These are phyloP conservation scores for Trimorus sp. DNA, from an alignment of 2,888 invertebrate genomes.

Conservation along the genomic window DNA sequence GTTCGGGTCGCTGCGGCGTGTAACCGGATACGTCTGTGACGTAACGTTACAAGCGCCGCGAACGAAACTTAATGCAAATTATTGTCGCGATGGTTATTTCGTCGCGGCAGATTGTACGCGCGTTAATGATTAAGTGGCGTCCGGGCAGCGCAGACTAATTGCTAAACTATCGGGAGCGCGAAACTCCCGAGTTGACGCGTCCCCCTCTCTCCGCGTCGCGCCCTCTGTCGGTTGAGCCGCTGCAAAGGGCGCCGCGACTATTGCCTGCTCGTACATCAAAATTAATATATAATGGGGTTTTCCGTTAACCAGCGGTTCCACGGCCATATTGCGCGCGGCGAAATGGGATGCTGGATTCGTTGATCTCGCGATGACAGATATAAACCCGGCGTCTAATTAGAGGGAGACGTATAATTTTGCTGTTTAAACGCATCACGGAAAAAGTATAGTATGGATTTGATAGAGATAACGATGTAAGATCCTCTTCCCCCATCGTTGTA, in stretches of 20 bases:
- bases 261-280: conserved; percentile 68
- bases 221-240: neutral
- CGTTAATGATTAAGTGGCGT: conserved; percentile 52
- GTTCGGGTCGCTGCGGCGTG: too few species aligned
- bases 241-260: conserved; percentile 40
- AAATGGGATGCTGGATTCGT: conserved; percentile 52
- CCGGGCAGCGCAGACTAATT: conserved; percentile 44
- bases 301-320: conserved; percentile 57
- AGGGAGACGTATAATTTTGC: conserved; percentile 37
- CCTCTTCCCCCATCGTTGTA: too few species aligned
- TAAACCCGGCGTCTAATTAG: conserved; percentile 52
- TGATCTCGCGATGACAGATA: conserved; percentile 59
- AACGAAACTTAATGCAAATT: conserved; percentile 48
- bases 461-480: neutral
- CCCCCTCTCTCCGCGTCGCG: neutral
- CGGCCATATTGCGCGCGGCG: conserved; percentile 40
- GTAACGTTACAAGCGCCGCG: conserved; percentile 33
- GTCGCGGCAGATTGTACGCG: conserved; percentile 48
- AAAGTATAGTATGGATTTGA: neutral
- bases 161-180: conserved; percentile 48
- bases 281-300: conserved; percentile 67
- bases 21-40: too few species aligned
- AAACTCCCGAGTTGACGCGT: neutral
- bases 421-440: neutral
- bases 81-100: conserved; percentile 55